Evolutionary conservation across 1,140 invertebrate species (phyloP).

Genomic region (Drosophila lini): DNA sequence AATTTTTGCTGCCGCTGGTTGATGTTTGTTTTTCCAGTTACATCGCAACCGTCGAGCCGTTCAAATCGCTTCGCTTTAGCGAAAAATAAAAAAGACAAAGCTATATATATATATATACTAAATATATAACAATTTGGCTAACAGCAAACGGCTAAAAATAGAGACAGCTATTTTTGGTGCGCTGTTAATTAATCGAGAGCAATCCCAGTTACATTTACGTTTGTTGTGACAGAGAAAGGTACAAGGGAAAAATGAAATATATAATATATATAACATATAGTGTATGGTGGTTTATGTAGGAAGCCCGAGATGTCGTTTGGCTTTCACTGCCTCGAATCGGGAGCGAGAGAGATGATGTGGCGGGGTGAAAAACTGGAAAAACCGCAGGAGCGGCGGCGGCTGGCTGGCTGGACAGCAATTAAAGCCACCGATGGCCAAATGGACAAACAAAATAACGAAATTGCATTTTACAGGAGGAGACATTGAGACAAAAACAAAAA

Average conservation of each 20-base stretch:
- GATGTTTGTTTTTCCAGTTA: constrained; percentile 58
- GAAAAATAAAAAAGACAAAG: constrained; percentile 3
- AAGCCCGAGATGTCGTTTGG: constrained; percentile 45
- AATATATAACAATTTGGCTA: constrained; percentile 13
- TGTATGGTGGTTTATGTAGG: constrained; percentile 33
- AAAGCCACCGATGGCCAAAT: constrained; percentile 53
- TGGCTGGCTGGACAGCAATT: constrained; percentile 52
- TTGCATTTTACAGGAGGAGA: constrained; percentile 67
- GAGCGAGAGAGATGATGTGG: constrained; percentile 44
- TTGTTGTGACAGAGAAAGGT: constrained; percentile 31
- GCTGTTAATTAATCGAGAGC: constrained; percentile 42
- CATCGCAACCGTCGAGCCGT: constrained; percentile 66
- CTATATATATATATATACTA: constrained; percentile 6
- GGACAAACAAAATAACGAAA: constrained; percentile 77
- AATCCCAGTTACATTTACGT: constrained; percentile 11
- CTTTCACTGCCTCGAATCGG: constrained; percentile 65
- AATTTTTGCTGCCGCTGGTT: constrained; percentile 25
- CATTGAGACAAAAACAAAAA: constrained; percentile 26
- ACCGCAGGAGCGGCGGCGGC: constrained; percentile 43
- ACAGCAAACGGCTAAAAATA: constrained; percentile 33
- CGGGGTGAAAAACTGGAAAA: constrained; percentile 66
- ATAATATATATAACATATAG: constrained; percentile 7
- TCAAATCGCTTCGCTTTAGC: constrained; percentile 54
- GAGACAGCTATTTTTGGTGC: constrained; percentile 45
- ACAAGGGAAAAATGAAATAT: constrained; percentile 20